Conservation (phyloP, 2,797 vertebrate genomes). For the Glyptemys insculpta region DNA sequence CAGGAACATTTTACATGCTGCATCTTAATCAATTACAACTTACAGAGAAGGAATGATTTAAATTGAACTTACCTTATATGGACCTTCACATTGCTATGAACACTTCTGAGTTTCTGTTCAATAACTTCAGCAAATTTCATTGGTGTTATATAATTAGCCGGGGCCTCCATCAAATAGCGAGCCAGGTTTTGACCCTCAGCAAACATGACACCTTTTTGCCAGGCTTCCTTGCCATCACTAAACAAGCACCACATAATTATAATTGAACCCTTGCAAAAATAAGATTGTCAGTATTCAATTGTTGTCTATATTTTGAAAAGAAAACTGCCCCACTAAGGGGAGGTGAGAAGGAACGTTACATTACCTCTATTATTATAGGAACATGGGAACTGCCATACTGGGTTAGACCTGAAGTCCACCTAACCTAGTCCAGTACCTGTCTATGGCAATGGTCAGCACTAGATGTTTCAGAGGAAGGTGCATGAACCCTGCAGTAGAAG, state of each 20-base stretch:
- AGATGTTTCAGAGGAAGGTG: slow-evolving; percentile 15
- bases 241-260: slow-evolving; percentile 11
- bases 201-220: slow-evolving; percentile 90
- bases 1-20: neutral
- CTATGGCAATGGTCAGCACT: neutral
- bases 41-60: neutral
- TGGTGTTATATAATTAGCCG: slow-evolving; percentile 95
- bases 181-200: slow-evolving; percentile 96
- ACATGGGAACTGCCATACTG: neutral
- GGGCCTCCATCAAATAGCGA: slow-evolving; percentile 93
- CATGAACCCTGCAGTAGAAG: neutral
- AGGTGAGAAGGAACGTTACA: neutral
- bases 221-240: slow-evolving; percentile 85
- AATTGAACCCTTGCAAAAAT: neutral
- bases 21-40: neutral
- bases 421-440: neutral
- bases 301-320: slow-evolving; percentile 1
- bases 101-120: slow-evolving; percentile 86
- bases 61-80: slow-evolving; percentile 83
- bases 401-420: neutral
- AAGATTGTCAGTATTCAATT: neutral
- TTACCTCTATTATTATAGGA: neutral
- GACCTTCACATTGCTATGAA: slow-evolving; percentile 84
- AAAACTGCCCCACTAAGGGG: neutral
- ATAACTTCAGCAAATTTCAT: slow-evolving; percentile 90